phyloP scores from a whole-genome alignment of 2,113 vertebrate species.

The Brachypodius melanocephalos region DNA sequence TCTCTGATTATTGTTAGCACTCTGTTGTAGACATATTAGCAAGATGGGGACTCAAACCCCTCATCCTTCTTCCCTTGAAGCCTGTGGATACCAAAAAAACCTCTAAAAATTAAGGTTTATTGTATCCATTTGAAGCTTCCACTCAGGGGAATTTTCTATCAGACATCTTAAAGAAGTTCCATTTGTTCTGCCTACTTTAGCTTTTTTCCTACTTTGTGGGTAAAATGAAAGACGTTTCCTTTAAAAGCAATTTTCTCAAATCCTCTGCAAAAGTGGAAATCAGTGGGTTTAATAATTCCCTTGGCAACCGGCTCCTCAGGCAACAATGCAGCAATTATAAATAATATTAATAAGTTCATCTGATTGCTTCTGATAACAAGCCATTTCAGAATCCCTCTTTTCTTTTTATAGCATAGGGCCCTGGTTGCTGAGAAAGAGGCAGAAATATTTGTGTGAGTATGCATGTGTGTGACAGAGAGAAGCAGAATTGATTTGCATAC shows the following conservation, averaged over 20 bases:
- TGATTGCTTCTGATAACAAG: conserved; percentile 50
- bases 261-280: conserved; percentile 51
- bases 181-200: conserved; percentile 75
- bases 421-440: background rate
- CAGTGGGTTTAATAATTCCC: conserved; percentile 58
- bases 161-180: conserved; percentile 63
- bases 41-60: background rate
- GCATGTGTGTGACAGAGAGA: background rate
- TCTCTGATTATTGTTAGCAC: background rate
- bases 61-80: conserved; percentile 6
- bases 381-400: background rate
- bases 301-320: conserved; percentile 47
- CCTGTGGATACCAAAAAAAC: background rate
- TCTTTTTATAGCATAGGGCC: background rate
- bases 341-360: conserved; percentile 56
- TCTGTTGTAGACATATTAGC: background rate
- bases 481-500: background rate
- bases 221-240: conserved; percentile 67
- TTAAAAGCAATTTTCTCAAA: conserved; percentile 69
- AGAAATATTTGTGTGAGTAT: background rate
- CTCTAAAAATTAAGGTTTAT: conserved; percentile 66
- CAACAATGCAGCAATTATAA: conserved; percentile 66
- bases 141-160: conserved; percentile 64
- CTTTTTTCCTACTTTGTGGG: conserved; percentile 53
- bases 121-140: conserved; percentile 47